These are phyloP conservation scores for Papilio elwesi DNA, from an alignment of 2,888 invertebrate genomes.

Conservation along the genomic window DNA sequence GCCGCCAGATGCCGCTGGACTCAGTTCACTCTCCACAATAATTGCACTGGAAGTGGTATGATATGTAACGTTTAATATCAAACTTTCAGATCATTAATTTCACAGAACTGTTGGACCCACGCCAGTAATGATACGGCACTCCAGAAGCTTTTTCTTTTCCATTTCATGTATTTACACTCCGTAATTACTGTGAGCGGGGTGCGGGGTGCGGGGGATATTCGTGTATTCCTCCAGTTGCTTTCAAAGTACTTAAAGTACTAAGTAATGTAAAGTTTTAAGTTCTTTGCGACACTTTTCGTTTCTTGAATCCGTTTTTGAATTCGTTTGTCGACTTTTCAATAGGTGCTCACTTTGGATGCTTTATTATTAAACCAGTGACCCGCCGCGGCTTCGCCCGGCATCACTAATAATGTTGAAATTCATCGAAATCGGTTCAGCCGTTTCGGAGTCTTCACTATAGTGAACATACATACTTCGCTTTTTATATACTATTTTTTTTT, in stretches of 20 bases:
- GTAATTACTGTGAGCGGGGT: constrained; percentile 28
- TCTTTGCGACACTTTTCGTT: constrained; percentile 17
- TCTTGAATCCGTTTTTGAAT: constrained; percentile 13
- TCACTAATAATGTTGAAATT: too few relatives aligned
- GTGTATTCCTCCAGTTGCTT: constrained; percentile 13
- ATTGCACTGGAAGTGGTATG: constrained; percentile 44
- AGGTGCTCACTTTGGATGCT: not conserved
- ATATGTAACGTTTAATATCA: constrained; percentile 17
- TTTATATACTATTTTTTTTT: too few relatives aligned
- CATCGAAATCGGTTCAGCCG: too few relatives aligned
- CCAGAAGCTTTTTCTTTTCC: constrained; percentile 22
- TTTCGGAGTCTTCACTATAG: too few relatives aligned
- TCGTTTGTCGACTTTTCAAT: not conserved
- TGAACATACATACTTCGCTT: too few relatives aligned
- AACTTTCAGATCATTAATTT: constrained; percentile 33
- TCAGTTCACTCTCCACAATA: constrained; percentile 63
- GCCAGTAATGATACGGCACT: constrained; percentile 38
- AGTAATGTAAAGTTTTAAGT: constrained; percentile 34
- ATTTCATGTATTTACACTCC: constrained; percentile 25
- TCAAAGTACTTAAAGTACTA: constrained; percentile 20
- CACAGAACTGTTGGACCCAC: constrained; percentile 33
- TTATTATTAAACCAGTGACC: not conserved
- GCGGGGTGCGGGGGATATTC: not conserved
- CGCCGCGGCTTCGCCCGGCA: too few relatives aligned
- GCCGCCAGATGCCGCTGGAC: constrained; percentile 54